Conservation (phyloP, 2,888 invertebrate genomes). For the Agonopterix heracliana region DNA sequence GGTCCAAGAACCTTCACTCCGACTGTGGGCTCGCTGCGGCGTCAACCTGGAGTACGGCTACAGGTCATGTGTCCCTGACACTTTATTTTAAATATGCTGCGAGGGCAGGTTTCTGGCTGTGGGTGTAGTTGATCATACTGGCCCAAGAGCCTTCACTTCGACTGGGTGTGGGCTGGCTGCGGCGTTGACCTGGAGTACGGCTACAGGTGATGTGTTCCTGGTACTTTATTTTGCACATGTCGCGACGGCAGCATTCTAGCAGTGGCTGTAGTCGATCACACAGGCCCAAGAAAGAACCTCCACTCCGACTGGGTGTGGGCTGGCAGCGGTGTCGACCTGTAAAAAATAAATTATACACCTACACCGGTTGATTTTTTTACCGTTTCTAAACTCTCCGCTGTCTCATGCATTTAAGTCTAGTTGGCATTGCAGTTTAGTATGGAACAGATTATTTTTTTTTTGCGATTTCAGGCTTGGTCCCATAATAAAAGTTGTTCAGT, state of each 20-base stretch:
- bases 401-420: too few species aligned
- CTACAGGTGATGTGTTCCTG: conserved; percentile 82
- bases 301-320: conserved; percentile 98
- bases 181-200: conserved; percentile 98
- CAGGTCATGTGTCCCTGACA: conserved; percentile 78
- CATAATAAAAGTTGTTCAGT: too few species aligned
- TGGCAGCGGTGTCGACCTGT: too few species aligned
- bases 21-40: conserved; percentile 99
- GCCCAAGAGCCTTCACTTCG: conserved; percentile 88
- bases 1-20: conserved; percentile 90
- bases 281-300: conserved; percentile 87
- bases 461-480: too few species aligned
- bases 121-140: conserved; percentile 90
- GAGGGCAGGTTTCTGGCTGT: conserved; percentile 94
- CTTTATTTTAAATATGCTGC: conserved; percentile 74
- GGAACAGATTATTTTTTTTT: too few species aligned
- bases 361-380: too few species aligned
- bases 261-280: conserved; percentile 92
- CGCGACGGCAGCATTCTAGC: conserved; percentile 92
- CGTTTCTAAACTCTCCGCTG: too few species aligned
- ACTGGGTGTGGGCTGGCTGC: conserved; percentile 98
- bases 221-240: conserved; percentile 70
- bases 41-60: conserved; percentile 98
- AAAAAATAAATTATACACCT: too few species aligned
- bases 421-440: too few species aligned